Evolutionary conservation across 2,888 invertebrate species (phyloP), one percentile per base, ranked within the genome.

Genomic region (Noctua janthe): DNA sequence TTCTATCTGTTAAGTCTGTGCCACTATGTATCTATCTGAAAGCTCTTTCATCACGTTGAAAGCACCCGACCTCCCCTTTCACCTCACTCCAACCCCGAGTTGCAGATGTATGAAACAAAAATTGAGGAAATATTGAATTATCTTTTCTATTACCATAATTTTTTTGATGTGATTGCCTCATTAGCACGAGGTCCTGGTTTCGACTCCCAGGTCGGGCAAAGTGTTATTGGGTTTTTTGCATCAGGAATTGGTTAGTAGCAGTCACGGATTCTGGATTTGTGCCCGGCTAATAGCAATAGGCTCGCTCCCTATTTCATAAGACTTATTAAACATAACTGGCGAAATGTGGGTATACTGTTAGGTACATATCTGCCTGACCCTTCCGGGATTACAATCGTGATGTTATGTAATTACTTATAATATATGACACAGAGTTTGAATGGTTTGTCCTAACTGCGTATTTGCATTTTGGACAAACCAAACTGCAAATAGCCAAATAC

Each of bases 41-140:
- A 82, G 76, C 81, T 62, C 74, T 89, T 87, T 88, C 87, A 88
- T 83, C 86, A 72, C 47, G 72, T 82, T 83, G 83, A 75, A 66
- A 83, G 74, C 76, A 62, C 64, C 71, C 72, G 75, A 81, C 78
- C 81, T 85, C 81, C 85, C 78, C 79, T 89, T 88, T 85, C 79
- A 85, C 67, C 81, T 82, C 74, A 66, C 51, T 43, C 72, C 70
- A 17, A 20, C 15, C 56, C 39, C n/a, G 1, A 6, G 35, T 67
- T 35, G 7, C 35, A n/a, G 85, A 85, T 54, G 23, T 85, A 81
- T 47, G 74, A 89, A 23, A 15, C 5, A 4, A 39, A 56, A 83
- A 73, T 66, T 84, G 47, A 69, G 84, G 70, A 13, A 23, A 10
- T 6, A 56, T 23, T 23, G 1, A 23, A 56, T 56, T 56, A 56